Evolutionary conservation across 2,888 invertebrate genomes (phyloP).

Genomic region (Alviniconcha strummeri): DNA sequence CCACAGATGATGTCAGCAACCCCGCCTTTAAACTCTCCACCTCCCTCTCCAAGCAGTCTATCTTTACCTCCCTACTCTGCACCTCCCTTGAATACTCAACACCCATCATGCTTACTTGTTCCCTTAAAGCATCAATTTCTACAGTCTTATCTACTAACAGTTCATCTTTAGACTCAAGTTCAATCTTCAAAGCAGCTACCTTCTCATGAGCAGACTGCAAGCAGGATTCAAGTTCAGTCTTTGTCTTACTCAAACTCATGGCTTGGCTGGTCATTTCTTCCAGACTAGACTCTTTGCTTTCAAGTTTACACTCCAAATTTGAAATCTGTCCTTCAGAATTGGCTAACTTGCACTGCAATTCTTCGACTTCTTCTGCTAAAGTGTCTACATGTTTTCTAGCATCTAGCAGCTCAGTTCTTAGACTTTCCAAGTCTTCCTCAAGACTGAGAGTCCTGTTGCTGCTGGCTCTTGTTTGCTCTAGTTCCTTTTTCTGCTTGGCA

Average conservation of each 20-base stretch:
- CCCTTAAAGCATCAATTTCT: constrained; percentile 34
- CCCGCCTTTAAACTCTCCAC: constrained; percentile 1
- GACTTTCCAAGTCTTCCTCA: constrained; percentile 23
- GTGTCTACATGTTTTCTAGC: neutral
- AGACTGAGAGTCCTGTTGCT: neutral
- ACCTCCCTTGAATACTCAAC: neutral
- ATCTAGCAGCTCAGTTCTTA: constrained; percentile 21
- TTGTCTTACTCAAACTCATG: constrained; percentile 36
- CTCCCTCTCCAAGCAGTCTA: neutral
- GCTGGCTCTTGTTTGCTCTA: neutral
- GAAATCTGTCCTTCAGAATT: neutral
- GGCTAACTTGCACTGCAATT: neutral
- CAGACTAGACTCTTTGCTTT: constrained; percentile 32
- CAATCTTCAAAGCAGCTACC: constrained; percentile 18
- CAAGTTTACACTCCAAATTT: constrained; percentile 18
- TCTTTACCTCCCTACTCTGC: constrained; percentile 11
- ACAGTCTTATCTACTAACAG: constrained; percentile 37
- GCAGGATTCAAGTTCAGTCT: constrained; percentile 31
- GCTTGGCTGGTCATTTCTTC: constrained; percentile 30
- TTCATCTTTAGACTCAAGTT: constrained; percentile 35
- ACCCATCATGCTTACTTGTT: constrained; percentile 29
- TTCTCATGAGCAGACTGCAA: constrained; percentile 25
- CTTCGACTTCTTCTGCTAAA: neutral
- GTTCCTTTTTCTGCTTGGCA: constrained; percentile 3
- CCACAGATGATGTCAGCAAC: constrained; percentile 29